Evolutionary conservation across 2,888 invertebrate genomes (phyloP), one percentile per base, ranked within the genome.

Genomic region (Lasioglossum zephyrum): DNA sequence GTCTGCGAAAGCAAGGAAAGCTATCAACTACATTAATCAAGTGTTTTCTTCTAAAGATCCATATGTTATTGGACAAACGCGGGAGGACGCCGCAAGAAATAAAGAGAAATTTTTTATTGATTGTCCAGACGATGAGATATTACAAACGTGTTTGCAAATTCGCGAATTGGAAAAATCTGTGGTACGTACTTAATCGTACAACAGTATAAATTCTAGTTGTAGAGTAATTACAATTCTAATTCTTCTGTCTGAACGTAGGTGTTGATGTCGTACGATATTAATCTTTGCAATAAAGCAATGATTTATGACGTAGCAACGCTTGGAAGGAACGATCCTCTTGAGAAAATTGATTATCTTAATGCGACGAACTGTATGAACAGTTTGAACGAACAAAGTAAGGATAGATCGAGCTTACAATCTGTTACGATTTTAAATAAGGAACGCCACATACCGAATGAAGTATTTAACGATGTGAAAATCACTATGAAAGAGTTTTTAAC

Each of bases 71-170:
- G 95, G 94, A 41, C 95, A 95, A 91, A 94, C 93, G 5, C 92
- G 93, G 26, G 89, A 87, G 75, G 94, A 95, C 18, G 93, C 93
- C 39, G 77, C 84, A 26, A 87, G 86, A 70, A 94, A 94, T 82
- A 93, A 91, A 86, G 73, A 89, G 57, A 91, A 87, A 84, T 95
- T 93, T 81, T 83, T 82, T 0, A 53, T 87, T 0, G 93, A 94
- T 53, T 95, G 94, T 87, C 95, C 95, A 73, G 96, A 96, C 91
- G 96, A 96, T 86, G 93, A 95, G 76, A 95, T 96, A 78, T 88
- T 96, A 39, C 95, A 95, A 87, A 95, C 95, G 57, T 95, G 95
- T 88, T 87, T 95, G 69, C 95, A 95, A 88, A 94, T 95, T 81
- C 92, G 91, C 18, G 87, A 92, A 26, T 90, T 92, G 39, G 88